Evolutionary conservation across 2,888 invertebrate species (phyloP).

Genomic region (Sabatieria punctata): DNA sequence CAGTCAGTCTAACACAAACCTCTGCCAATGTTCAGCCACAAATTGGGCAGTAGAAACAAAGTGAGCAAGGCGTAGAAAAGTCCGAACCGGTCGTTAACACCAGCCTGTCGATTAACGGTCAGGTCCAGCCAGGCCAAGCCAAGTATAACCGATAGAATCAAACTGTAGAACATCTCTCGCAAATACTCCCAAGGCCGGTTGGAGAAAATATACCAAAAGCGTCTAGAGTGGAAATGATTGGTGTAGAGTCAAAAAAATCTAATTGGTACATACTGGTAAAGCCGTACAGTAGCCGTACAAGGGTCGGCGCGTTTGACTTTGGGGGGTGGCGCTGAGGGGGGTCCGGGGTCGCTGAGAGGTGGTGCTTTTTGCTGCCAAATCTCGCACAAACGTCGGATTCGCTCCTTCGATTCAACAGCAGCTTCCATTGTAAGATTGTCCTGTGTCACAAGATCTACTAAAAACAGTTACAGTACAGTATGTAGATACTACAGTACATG

Average conservation of each 20-base stretch:
- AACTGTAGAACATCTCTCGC: constrained; percentile 56
- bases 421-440: constrained; percentile 85
- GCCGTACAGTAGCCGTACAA: constrained; percentile 52
- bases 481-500: too few species aligned
- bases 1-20: too few species aligned
- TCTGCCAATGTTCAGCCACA: constrained; percentile 43
- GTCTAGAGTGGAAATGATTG: too few species aligned
- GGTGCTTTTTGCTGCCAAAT: constrained; percentile 48
- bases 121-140: constrained; percentile 36
- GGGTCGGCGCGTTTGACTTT: constrained; percentile 48
- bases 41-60: constrained; percentile 56
- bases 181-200: constrained; percentile 68
- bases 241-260: constrained; percentile 7
- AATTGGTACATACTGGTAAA: constrained; percentile 44
- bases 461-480: constrained; percentile 23
- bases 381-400: constrained; percentile 72
- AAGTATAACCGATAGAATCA: constrained; percentile 59
- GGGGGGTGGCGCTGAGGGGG: constrained; percentile 56
- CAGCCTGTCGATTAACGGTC: constrained; percentile 13
- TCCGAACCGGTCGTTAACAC: constrained; percentile 47
- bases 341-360: constrained; percentile 48
- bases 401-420: constrained; percentile 77
- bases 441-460: constrained; percentile 79
- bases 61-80: constrained; percentile 67
- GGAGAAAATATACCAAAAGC: constrained; percentile 43